Evolutionary conservation across 2,113 vertebrate species (phyloP), one percentile per base, ranked within the genome.

Genomic region (Pterocles orientalis): DNA sequence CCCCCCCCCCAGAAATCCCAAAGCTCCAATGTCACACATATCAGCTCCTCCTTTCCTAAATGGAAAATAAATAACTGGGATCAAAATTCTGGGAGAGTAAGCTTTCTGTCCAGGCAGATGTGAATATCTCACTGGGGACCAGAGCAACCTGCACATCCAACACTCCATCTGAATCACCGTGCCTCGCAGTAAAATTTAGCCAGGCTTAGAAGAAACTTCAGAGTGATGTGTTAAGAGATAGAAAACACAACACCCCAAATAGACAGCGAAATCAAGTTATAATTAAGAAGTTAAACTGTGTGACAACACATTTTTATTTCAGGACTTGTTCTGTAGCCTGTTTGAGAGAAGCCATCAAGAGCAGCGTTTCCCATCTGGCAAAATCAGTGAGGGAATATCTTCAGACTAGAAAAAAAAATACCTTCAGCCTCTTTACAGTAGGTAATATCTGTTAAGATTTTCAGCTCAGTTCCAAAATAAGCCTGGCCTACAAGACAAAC

Each of bases 151-250:
- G 48, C 19, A 16, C 41, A 36, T 3, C 5, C 7, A 81, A 61
- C 3, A 0, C 11, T 53, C n/a, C 47, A 50, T 1, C 14, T 48
- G 18, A 90, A 75, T 17, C 1, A 1, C 12, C 39, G 9, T 1
- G 7, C 53, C 41, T 45, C 47, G 61, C 69, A 62, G 26, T 28
- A 31, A 50, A 60, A 43, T 18, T 28, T 39, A 51, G 14, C 34
- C 24, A 80, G 12, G 23, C 54, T 47, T 72, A 45, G 28, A 57
- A 77, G 18, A 69, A 86, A 57, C 26, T 68, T 5, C 1, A 3
- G 41, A 79, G 39, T 1, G 0, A 21, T 0, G 18, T 15, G 9
- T 26, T 72, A 47, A 19, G 28, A 70, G 39, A 33, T 7, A 2
- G 43, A 79, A 71, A 94, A 87, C 24, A 28, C 31, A 76, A 43